Conservation (phyloP, 1,140 invertebrate species). For the Temnothorax nylanderi region DNA sequence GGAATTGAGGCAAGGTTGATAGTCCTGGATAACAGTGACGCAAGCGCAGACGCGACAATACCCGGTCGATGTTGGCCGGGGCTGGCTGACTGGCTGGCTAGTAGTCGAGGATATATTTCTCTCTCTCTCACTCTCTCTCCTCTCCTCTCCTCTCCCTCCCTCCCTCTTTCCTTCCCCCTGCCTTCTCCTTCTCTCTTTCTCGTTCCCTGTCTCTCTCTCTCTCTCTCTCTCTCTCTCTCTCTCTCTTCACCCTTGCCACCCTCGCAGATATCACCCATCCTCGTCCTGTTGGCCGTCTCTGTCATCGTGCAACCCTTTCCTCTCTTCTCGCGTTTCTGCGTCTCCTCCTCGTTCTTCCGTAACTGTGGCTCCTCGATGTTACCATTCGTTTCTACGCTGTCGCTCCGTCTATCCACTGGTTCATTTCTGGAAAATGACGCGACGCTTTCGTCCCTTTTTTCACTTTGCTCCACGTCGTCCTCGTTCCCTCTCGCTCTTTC, state of each 20-base stretch:
- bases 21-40: slow-evolving; percentile 79
- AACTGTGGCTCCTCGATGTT: neutral
- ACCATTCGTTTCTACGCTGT: neutral
- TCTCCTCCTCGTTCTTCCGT: neutral
- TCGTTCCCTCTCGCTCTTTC: neutral
- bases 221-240: neutral
- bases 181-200: neutral
- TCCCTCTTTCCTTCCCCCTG: neutral
- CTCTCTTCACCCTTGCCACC: slow-evolving; percentile 25
- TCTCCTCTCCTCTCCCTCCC: neutral
- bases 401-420: neutral
- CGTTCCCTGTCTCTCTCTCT: neutral
- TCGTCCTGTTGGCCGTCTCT: slow-evolving; percentile 17
- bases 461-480: neutral
- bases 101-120: slow-evolving; percentile 65
- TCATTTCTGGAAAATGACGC: slow-evolving; percentile 38
- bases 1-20: slow-evolving; percentile 81
- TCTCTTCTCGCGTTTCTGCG: slow-evolving; percentile 4
- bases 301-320: slow-evolving; percentile 62
- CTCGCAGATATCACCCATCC: slow-evolving; percentile 17
- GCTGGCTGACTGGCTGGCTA: slow-evolving; percentile 79
- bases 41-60: slow-evolving; percentile 79
- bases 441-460: neutral
- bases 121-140: neutral
- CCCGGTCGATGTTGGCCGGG: slow-evolving; percentile 85